Evolutionary conservation across 2,888 invertebrate species (phyloP).

Genomic region (Diarsia dahlii): DNA sequence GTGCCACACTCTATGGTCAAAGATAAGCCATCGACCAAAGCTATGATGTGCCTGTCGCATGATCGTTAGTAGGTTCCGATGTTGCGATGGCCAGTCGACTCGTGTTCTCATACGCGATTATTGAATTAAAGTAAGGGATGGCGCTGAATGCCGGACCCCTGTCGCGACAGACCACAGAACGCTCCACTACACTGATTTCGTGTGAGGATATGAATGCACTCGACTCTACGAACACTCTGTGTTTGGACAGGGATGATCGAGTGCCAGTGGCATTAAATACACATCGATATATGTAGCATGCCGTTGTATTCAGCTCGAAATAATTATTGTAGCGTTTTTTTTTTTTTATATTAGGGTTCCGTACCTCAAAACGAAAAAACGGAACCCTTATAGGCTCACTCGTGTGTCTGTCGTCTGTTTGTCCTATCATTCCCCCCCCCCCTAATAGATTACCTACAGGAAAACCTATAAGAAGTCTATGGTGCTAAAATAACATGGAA

Average conservation of each 20-base stretch:
- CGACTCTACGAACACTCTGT: slow-evolving; percentile 68
- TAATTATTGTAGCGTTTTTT: slow-evolving; percentile 28
- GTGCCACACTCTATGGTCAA: slow-evolving; percentile 53
- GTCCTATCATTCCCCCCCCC: too few relatives aligned
- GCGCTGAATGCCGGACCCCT: slow-evolving; percentile 77
- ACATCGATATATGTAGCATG: slow-evolving; percentile 35
- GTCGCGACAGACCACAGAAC: slow-evolving; percentile 78
- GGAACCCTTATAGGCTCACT: too few relatives aligned
- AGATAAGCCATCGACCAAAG: slow-evolving; percentile 65
- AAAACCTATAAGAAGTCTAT: too few relatives aligned
- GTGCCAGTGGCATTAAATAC: slow-evolving; percentile 58
- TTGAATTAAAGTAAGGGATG: slow-evolving; percentile 82
- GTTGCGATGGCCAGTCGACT: slow-evolving; percentile 59
- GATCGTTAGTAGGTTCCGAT: slow-evolving; percentile 57
- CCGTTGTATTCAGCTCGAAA: slow-evolving; percentile 13
- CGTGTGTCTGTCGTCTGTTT: too few relatives aligned
- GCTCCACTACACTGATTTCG: slow-evolving; percentile 71
- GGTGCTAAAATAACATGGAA: too few relatives aligned
- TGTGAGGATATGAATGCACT: slow-evolving; percentile 73
- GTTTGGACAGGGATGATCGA: slow-evolving; percentile 79
- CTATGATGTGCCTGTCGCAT: slow-evolving; percentile 57
- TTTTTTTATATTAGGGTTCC: not conserved
- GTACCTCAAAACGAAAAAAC: too few relatives aligned
- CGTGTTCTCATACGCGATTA: slow-evolving; percentile 80
- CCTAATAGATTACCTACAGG: too few relatives aligned